Base-by-base conservation (phyloP, 2,888 invertebrate genomes). In the Elegia similella region DNA sequence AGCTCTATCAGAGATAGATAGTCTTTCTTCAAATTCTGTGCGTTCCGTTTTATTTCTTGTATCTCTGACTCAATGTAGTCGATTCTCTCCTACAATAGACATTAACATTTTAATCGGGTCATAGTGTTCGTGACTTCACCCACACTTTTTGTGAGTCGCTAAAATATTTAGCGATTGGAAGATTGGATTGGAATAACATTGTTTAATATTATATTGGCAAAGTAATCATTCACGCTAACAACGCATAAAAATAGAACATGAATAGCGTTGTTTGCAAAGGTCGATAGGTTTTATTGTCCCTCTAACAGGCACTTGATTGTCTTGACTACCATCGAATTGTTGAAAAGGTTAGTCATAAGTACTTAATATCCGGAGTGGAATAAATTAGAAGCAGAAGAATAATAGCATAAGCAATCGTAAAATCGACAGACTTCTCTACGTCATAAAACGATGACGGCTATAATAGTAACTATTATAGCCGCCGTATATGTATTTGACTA, bases 41-140 rank as follows among this genome's bases (percentile, higher is more conserved):
- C 91, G 68, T 91, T 91, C n/a, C 83, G 78, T 2, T 91, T 91
- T 65, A 91, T 84, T 66, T 91, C 91, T 59, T 88, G 90, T 52
- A 91, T 90, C 66, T 91, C 91, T n/a, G 89, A 88, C 75, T 91
- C 91, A 50, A 91, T 89, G 74, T 87, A 91, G 69, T 91, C 90
- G 64, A 91, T 90, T 69, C 91, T 82, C 78, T 91, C 91, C 91
- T 91, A 80, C 13, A 76, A 38, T 38, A 38, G 38, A n/a, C 7
- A 59, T 15, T 50, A 34, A 34, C 29, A 52, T 53, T 52, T 15
- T 43, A 34, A 38, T 10, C 12, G 38, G 12, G 30, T 34, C 5
- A 32, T 34, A 32, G 38, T 32, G 48, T 50, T 34, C 48, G 48
- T 50, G 50, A 38, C n/a, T 7, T n/a, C 34, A 17, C 34, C 16